These are phyloP conservation scores for Polymixis lichenea DNA, from an alignment of 2,888 invertebrate genomes.

Conservation along the genomic window DNA sequence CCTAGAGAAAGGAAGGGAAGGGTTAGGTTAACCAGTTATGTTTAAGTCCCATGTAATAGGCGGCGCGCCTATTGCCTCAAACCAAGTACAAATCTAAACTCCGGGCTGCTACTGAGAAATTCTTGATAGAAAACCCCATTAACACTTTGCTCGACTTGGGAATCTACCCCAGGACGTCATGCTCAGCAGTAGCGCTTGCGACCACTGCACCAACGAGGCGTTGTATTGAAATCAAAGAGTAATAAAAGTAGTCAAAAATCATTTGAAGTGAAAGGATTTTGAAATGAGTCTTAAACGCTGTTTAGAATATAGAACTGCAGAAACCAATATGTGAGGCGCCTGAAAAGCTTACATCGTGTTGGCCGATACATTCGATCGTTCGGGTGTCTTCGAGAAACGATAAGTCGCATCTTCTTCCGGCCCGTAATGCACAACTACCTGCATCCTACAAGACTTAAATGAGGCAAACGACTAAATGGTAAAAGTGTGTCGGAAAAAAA, in stretches of 20 bases:
- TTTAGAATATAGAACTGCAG: neutral
- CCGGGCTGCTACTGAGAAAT: too few relatives aligned
- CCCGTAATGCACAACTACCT: neutral
- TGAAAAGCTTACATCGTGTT: neutral
- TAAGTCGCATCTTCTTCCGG: neutral
- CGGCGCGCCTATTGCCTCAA: neutral
- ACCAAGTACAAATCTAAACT: neutral
- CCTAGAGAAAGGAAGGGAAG: slow-evolving; percentile 67
- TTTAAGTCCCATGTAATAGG: neutral
- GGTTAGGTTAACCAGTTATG: neutral
- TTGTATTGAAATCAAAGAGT: neutral
- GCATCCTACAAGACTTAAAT: neutral
- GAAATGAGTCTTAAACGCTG: neutral
- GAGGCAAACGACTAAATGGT: neutral
- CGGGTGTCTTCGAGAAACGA: neutral
- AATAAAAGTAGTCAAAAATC: neutral
- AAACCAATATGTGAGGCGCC: neutral
- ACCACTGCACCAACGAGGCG: neutral
- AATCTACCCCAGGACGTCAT: too few relatives aligned
- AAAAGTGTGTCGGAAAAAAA: neutral
- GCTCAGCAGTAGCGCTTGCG: neutral
- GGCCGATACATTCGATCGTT: neutral
- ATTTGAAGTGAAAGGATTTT: neutral
- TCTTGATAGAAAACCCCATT: too few relatives aligned
- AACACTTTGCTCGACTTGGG: too few relatives aligned